These are phyloP conservation scores for Stictocephala bisonia DNA, from an alignment of 2,888 invertebrate genomes.

Conservation along the genomic window DNA sequence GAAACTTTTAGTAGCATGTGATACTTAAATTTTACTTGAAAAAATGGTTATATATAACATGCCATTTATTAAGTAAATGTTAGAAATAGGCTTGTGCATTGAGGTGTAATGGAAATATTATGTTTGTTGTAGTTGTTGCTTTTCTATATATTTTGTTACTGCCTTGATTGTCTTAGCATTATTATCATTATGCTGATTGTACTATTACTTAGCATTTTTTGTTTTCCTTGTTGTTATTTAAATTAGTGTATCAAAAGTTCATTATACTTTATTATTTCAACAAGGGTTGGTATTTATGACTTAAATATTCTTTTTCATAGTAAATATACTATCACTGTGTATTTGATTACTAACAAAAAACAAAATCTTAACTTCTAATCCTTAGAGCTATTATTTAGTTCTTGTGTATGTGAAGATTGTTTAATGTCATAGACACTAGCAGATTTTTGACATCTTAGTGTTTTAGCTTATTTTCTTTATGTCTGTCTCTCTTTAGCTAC, in stretches of 20 bases:
- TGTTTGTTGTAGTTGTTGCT: conserved; percentile 16
- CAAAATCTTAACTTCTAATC: background rate
- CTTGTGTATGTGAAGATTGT: conserved; percentile 17
- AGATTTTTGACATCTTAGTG: conserved; percentile 17
- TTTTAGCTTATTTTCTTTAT: conserved; percentile 40
- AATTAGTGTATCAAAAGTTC: background rate
- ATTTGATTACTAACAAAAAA: background rate
- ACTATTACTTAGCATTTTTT: background rate
- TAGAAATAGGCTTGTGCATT: no score
- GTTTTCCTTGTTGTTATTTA: background rate
- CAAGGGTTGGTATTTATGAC: no score
- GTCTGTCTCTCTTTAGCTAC: conserved; percentile 73
- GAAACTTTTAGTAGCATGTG: background rate
- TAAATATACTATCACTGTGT: background rate
- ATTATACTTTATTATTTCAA: background rate
- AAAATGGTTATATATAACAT: background rate
- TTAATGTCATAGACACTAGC: conserved; percentile 22
- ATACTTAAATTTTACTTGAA: background rate
- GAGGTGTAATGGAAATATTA: background rate
- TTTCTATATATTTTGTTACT: background rate
- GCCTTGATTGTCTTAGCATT: conserved; percentile 6
- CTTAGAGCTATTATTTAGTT: background rate
- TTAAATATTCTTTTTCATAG: background rate
- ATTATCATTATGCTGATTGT: background rate
- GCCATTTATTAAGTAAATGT: no score